Base-by-base conservation (phyloP, 2,113 vertebrate genomes). In the Alethe castanea region DNA sequence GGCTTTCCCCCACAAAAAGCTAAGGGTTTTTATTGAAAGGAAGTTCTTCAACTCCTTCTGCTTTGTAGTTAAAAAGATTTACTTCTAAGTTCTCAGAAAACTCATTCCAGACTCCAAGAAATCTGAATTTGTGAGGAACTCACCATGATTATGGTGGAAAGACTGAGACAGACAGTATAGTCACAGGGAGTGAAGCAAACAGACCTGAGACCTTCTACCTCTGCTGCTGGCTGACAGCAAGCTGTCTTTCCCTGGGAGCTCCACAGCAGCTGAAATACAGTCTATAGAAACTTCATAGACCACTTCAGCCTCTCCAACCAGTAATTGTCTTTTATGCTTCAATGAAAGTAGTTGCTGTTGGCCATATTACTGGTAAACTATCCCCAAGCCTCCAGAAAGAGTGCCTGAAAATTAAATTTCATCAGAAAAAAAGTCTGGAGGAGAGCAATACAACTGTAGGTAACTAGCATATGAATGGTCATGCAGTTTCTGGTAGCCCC, bases 41-140 rank as follows among this genome's bases (percentile, higher is more conserved):
- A 59, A 70, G 36, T 45, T 67, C 69, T 86, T 93, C 8, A 0
- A 40, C 71, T 73, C 29, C 26, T 72, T 53, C 17, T 62, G 29
- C 52, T 90, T 77, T 90, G 44, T 67, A 88, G 80, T 94, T 93
- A 38, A 87, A 93, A 88, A 92, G 59, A 94, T 92, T 92, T 91
- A 91, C 90, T 81, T 82, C 50, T 86, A 81, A 65, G 31, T 84
- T 76, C 81, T 87, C 83, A 86, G 83, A 86, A 94, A 91, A 95
- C 53, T 94, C 62, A 79, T 71, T 92, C 81, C 71, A 78, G 86
- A 57, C 48, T 94, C 61, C 77, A 72, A 93, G 61, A 79, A 74
- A 56, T 54, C 19, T 40, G 47, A 84, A 60, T 91, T 84, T 84
- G 67, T 5, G 16, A 91, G 74, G 36, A 88, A 38, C 24, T 91